Evolutionary conservation across 2,888 invertebrate species (phyloP).

Genomic region (Pachycephus smyrnensis): DNA sequence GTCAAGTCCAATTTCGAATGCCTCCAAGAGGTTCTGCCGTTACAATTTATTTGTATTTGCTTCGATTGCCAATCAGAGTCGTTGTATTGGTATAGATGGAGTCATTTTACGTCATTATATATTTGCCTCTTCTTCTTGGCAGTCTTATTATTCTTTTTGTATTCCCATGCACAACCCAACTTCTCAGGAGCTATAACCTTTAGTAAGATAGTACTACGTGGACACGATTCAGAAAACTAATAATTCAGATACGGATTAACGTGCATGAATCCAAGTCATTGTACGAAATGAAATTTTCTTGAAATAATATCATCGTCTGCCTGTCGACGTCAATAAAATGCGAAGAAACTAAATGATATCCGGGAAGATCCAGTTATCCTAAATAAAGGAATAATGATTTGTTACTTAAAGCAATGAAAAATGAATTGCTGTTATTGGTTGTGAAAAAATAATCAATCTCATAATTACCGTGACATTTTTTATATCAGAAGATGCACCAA

Average conservation of each 20-base stretch:
- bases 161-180: not conserved
- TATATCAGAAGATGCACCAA: not conserved
- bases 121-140: too few species aligned
- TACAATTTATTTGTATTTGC: not conserved
- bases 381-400: not conserved
- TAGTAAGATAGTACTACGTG: not conserved
- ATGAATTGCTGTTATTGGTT: not conserved
- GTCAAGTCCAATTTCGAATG: not conserved
- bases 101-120: too few species aligned
- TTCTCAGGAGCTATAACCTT: not conserved
- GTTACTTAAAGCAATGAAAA: not conserved
- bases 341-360: not conserved
- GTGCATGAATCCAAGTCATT: not conserved
- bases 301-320: not conserved
- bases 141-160: not conserved
- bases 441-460: not conserved
- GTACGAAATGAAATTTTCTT: not conserved
- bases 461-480: not conserved
- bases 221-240: not conserved
- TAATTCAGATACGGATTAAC: not conserved
- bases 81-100: too few species aligned
- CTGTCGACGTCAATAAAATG: not conserved
- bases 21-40: not conserved
- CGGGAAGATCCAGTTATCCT: not conserved
- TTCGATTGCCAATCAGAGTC: not conserved